A percentile compares a stretch with the other conserved stretches of the same genome.
These are phyloP conservation scores for Tenthredo notha DNA, from an alignment of 2,888 invertebrate genomes.

Conservation along the genomic window DNA sequence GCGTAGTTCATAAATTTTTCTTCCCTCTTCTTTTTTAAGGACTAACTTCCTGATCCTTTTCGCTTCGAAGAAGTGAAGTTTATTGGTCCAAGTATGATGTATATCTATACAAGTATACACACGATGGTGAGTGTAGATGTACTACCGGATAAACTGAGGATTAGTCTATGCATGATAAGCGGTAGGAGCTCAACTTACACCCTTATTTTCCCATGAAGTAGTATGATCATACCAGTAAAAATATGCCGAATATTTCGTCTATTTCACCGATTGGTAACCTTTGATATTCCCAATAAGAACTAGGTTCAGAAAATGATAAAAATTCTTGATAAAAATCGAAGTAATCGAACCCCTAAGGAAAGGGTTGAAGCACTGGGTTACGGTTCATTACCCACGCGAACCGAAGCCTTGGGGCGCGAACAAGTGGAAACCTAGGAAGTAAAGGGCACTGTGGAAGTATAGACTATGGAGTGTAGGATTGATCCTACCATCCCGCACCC, in stretches of 20 bases:
- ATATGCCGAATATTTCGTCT: neutral
- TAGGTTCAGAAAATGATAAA: neutral
- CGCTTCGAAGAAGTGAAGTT: constrained; percentile 55
- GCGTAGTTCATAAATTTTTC: constrained; percentile 59
- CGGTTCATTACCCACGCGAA: constrained; percentile 18
- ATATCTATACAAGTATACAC: constrained; percentile 1
- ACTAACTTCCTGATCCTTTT: constrained; percentile 56
- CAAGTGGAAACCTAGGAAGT: constrained; percentile 47
- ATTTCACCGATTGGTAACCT: neutral
- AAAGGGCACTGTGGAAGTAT: constrained; percentile 42
- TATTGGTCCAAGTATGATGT: constrained; percentile 57
- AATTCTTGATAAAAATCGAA: neutral
- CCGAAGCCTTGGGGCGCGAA: constrained; percentile 10
- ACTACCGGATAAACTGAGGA: neutral
- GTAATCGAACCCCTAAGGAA: neutral
- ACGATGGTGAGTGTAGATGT: neutral
- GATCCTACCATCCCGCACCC: constrained; percentile 18
- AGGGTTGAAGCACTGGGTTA: neutral
- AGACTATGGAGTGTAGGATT: constrained; percentile 27
- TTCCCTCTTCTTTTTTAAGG: constrained; percentile 14
- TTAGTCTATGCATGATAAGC: neutral
- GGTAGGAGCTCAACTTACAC: neutral
- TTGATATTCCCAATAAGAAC: neutral
- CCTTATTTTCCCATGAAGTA: neutral
- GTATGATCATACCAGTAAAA: too few species aligned